These are phyloP conservation scores for Lacanobia wlatinum DNA, from an alignment of 2,888 invertebrate genomes.

Conservation along the genomic window DNA sequence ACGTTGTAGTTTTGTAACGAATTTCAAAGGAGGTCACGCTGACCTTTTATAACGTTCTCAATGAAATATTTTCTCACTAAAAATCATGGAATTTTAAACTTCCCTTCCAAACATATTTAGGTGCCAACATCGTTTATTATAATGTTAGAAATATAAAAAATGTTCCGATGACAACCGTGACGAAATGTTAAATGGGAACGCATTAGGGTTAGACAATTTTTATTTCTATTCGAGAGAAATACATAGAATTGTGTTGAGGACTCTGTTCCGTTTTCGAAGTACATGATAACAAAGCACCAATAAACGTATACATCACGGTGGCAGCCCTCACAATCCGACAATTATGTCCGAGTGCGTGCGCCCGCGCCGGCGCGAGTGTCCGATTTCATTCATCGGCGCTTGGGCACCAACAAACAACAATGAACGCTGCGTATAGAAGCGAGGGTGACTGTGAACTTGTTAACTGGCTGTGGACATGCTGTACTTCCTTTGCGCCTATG, in stretches of 20 bases:
- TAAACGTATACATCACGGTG: conserved; percentile 56
- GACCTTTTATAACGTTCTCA: conserved; percentile 51
- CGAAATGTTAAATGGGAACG: conserved; percentile 57
- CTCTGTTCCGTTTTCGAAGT: conserved; percentile 41
- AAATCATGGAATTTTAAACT: conserved; percentile 43
- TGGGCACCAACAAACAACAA: conserved; percentile 65
- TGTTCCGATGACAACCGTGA: conserved; percentile 57
- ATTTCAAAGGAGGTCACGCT: conserved; percentile 46
- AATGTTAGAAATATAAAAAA: conserved; percentile 56
- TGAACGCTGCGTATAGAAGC: conserved; percentile 58
- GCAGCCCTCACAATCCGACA: conserved; percentile 64
- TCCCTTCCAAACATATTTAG: conserved; percentile 51
- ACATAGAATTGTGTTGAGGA: conserved; percentile 24
- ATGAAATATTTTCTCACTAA: conserved; percentile 49
- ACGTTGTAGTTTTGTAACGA: conserved; percentile 52
- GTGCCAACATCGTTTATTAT: conserved; percentile 57
- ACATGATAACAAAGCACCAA: conserved; percentile 65
- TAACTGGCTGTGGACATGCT: conserved; percentile 41
- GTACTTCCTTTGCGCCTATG: conserved; percentile 40
- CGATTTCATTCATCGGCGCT: conserved; percentile 77
- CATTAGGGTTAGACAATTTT: conserved; percentile 43
- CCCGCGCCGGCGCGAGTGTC: conserved; percentile 70
- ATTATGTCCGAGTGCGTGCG: conserved; percentile 56
- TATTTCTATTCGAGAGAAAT: conserved; percentile 36
- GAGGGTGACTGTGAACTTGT: conserved; percentile 70